A percentile compares a stretch with the other conserved stretches of the same genome.
Evolutionary conservation across 2,888 invertebrate genomes (phyloP).

Genomic region (Automeris io): DNA sequence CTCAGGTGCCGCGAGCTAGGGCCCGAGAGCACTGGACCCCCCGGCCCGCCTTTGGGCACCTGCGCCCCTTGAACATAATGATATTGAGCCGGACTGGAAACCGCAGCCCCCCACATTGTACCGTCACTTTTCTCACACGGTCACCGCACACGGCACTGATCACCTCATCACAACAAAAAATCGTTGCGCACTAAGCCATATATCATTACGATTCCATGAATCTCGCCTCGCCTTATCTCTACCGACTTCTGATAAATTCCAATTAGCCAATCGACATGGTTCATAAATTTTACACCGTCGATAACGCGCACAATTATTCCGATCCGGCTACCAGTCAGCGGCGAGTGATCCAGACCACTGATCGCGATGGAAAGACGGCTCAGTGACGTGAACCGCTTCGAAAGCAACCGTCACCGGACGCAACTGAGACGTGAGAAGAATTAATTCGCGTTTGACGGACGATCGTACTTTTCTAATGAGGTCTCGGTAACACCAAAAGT

Average conservation of each 20-base stretch:
- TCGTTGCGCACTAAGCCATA: constrained; percentile 47
- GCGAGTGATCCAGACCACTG: constrained; percentile 61
- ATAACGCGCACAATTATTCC: constrained; percentile 48
- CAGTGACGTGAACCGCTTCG: constrained; percentile 59
- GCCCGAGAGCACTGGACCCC: constrained; percentile 55
- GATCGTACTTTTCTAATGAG: constrained; percentile 62
- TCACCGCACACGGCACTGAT: constrained; percentile 44
- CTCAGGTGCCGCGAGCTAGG: constrained; percentile 55
- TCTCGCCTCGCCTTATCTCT: constrained; percentile 51
- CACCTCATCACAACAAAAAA: constrained; percentile 53
- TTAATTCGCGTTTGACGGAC: constrained; percentile 66
- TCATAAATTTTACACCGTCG: constrained; percentile 42
- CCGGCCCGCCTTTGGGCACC: constrained; percentile 48
- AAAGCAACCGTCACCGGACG: constrained; percentile 72
- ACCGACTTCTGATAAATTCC: constrained; percentile 38
- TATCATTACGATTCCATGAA: constrained; percentile 42
- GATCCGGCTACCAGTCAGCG: constrained; percentile 46
- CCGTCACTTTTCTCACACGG: constrained; percentile 10
- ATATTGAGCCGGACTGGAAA: constrained; percentile 65
- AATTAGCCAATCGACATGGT: constrained; percentile 51
- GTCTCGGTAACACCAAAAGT: constrained; percentile 43
- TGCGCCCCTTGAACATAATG: constrained; percentile 62
- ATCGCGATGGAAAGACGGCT: constrained; percentile 64
- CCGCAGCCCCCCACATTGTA: constrained; percentile 70
- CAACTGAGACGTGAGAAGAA: constrained; percentile 64